Base-by-base conservation (phyloP, 2,888 invertebrate species). In the Clusia tigrina region DNA sequence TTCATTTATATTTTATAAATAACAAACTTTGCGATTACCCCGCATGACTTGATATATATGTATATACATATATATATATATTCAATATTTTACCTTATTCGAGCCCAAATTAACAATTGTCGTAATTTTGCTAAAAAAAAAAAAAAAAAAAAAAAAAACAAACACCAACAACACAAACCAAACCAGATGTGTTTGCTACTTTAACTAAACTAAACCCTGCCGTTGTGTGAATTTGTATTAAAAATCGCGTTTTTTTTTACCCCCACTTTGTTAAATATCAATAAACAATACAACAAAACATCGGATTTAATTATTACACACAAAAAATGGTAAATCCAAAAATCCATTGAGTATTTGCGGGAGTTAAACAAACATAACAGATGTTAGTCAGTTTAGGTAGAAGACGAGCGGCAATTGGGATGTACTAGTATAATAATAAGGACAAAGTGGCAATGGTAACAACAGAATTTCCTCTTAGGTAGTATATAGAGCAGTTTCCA, bases 201-300 rank as follows among this genome's bases (percentile, higher is more conserved):
- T 9, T 53, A 26, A 26, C 32, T 54, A 54, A 54, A 54, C 32
- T 54, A 20, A 17, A 54, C 2, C 18, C n/a, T 23, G 24, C 20
- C 32, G 54, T 54, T 17, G 32, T 54, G 26, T 17, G 18, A 54
- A 54, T 54, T 54, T 26, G 53, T 25, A 25, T 24, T 25, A 54
- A 24, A 54, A 5, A 6, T 24, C 25, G 18, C 32, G n/a, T 42
- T 42, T 42, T n/a, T 42, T 42, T n/a, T n/a, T n/a, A n/a, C n/a
- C n/a, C n/a, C n/a, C n/a, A n/a, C n/a, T n/a, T n/a, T n/a, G n/a
- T 20, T 17, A 46, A 46, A 22, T n/a, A 24, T 26, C n/a, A 25
- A 24, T 25, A 18, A 52, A 12, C 6, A 32, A 32, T 32, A 9
- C 32, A 32, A 32, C 12, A 12, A 32, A 32, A 32, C 12, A 9